A percentile compares a stretch with the other conserved stretches of the same genome.
phyloP scores from a whole-genome alignment of 2,113 vertebrate genomes.

The Cichladusa arquata region DNA sequence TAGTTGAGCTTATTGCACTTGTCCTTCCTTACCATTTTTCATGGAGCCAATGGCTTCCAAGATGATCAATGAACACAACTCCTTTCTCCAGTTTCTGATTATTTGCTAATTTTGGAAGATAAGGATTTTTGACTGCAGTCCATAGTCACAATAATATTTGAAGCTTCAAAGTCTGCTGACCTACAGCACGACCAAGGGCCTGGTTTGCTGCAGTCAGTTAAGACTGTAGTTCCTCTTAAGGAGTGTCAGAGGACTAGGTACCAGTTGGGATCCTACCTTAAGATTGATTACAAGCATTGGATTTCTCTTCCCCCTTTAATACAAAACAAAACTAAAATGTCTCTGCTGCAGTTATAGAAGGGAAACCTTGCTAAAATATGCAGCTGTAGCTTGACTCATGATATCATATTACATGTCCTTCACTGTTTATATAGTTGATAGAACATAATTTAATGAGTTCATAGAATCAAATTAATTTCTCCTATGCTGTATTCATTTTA shows the following conservation, averaged over 20 bases:
- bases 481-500: constrained; percentile 30
- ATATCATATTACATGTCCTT: constrained; percentile 13
- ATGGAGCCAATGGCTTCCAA: not conserved
- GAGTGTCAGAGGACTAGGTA: not conserved
- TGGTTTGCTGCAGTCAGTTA: not conserved
- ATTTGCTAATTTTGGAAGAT: constrained; percentile 10
- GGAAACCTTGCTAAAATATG: not conserved
- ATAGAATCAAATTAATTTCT: constrained; percentile 61
- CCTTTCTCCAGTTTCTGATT: not conserved
- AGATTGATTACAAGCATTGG: not conserved
- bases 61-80: not conserved
- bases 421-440: constrained; percentile 5
- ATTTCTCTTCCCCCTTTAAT: constrained; percentile 1
- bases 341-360: not conserved
- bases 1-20: not conserved
- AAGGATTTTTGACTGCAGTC: not conserved
- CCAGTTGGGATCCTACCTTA: not conserved
- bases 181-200: not conserved
- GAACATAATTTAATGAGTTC: constrained; percentile 32
- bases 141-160: not conserved
- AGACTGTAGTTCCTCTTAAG: not conserved
- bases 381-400: not conserved
- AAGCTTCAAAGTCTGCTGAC: not conserved
- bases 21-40: not conserved
- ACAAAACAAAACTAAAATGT: not conserved